Evolutionary conservation across 2,888 invertebrate genomes (phyloP), one percentile per base, ranked within the genome.

Genomic region (Petrolisthes cinctipes): DNA sequence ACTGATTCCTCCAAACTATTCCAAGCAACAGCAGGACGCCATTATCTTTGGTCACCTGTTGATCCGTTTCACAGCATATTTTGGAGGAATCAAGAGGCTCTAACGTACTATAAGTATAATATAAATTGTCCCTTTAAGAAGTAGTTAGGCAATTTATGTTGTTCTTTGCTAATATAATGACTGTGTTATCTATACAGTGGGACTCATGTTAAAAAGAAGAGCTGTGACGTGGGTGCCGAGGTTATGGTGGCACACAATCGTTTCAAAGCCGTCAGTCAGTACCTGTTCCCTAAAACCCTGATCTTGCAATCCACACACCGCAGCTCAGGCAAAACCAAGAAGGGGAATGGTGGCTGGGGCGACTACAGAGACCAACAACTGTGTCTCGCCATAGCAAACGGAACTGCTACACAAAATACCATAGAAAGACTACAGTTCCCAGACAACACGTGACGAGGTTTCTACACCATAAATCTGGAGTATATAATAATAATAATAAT

Each of bases 261-360:
- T 66, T 91, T 94, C 73, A 91, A 91, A 17, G 90, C 92, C 54
- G 93, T 93, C 90, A 92, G 92, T 86, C 92, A 92, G 51, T 92
- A 92, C 90, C 92, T 94, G 11, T 94, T 93, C 91, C 94, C 94
- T 0, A 92, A 92, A 81, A 92, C 92, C 37, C 91, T 94, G 54
- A 91, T 94, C 78, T 93, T 97, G 91, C 97, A 94, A 92, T 96
- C 97, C 0, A 94, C 94, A 81, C 88, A 71, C 86, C 87, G 91
- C 91, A 86, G 91, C 68, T 94, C 95, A 86, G 94, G 97, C 85
- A 95, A 95, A 76, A 71, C 83, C 54, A 90, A 95, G 9, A 97
- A 97, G 92, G 97, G 97, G 0, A 99, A 99, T 92, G 99, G 99
- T 0, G 99, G 99, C 1, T 99, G 99, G 99, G 98, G 98, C 6